phyloP scores from a whole-genome alignment of 2,888 invertebrate genomes.

The Yponomeuta evonymella region DNA sequence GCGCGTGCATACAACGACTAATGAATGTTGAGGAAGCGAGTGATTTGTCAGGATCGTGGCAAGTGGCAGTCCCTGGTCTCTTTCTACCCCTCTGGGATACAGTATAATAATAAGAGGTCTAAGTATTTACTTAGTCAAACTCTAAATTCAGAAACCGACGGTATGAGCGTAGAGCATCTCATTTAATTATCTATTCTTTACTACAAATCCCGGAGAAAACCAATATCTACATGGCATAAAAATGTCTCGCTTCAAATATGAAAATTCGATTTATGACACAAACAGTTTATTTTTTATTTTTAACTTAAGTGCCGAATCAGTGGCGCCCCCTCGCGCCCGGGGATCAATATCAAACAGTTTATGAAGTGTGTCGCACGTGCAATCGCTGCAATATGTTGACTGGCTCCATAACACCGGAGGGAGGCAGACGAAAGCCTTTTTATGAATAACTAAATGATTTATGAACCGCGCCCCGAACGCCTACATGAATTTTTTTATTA shows the following conservation, averaged over 20 bases:
- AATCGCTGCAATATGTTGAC: constrained; percentile 63
- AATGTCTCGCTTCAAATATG: constrained; percentile 24
- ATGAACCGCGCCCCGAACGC: constrained; percentile 37
- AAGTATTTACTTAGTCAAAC: too few species aligned
- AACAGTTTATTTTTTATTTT: constrained; percentile 31
- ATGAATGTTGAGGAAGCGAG: too few species aligned
- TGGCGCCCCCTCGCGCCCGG: constrained; percentile 49
- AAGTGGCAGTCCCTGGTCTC: too few species aligned
- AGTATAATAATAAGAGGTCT: too few species aligned
- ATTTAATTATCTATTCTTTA: too few species aligned
- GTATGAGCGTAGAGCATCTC: too few species aligned
- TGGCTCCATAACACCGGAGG: constrained; percentile 27
- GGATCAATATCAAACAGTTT: constrained; percentile 65
- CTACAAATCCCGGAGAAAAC: not conserved
- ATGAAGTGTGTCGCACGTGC: constrained; percentile 72
- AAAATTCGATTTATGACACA: not conserved
- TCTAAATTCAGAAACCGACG: too few species aligned
- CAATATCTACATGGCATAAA: constrained; percentile 18
- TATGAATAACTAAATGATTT: constrained; percentile 74
- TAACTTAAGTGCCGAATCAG: constrained; percentile 48
- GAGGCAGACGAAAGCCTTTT: constrained; percentile 60
- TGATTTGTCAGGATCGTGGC: too few species aligned
- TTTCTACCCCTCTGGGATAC: too few species aligned
- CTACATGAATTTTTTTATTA: constrained; percentile 35
- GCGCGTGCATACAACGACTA: too few species aligned